These are phyloP conservation scores for Folsomia manolachei DNA, from an alignment of 2,888 invertebrate genomes.

Conservation along the genomic window DNA sequence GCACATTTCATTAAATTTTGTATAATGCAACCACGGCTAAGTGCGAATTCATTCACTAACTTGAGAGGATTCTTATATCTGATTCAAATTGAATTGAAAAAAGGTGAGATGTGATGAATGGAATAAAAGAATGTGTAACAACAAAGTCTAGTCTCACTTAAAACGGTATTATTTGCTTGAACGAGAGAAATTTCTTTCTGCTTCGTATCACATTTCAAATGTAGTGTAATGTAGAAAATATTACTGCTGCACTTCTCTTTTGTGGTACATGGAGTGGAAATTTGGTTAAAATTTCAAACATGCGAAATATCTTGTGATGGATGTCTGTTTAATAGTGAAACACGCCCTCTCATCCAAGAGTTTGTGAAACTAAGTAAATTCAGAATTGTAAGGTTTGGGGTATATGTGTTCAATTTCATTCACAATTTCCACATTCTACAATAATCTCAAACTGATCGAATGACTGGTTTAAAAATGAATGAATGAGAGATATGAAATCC, in stretches of 20 bases:
- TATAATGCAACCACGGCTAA: too few relatives aligned
- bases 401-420: not conserved
- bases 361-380: not conserved
- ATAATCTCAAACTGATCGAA: too few relatives aligned
- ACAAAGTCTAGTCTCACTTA: too few relatives aligned
- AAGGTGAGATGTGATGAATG: not conserved
- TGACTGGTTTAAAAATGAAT: too few relatives aligned
- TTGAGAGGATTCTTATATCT: not conserved
- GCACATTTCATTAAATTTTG: too few relatives aligned
- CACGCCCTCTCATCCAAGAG: not conserved
- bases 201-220: conserved; percentile 1
- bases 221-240: too few relatives aligned
- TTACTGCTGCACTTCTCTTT: too few relatives aligned
- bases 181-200: conserved; percentile 2
- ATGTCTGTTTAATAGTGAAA: not conserved
- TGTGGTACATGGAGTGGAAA: not conserved
- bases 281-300: not conserved
- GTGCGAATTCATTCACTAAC: too few relatives aligned
- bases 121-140: too few relatives aligned
- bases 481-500: not conserved
- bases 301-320: not conserved
- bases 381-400: not conserved
- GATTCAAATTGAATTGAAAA: not conserved
- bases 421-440: not conserved
- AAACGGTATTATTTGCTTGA: not conserved